Percentiles rank a stretch among this genome's conserved stretches.
Conservation (phyloP, 2,113 vertebrate genomes). For the Dendrocopos noguchii region DNA sequence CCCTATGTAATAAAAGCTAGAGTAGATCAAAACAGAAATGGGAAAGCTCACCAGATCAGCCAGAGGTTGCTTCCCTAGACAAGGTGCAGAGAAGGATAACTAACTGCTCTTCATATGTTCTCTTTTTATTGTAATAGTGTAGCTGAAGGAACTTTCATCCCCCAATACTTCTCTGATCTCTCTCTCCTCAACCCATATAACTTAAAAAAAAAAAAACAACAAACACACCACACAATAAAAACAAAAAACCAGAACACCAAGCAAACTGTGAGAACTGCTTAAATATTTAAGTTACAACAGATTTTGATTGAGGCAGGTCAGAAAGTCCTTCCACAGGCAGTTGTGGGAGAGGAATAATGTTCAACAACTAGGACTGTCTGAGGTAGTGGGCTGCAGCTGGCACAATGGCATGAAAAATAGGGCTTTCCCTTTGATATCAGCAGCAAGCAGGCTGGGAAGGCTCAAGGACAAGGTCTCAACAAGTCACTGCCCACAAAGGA, state of each 20-base stretch:
- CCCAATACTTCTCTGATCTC: background rate
- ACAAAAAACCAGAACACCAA: background rate
- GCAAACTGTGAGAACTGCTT: background rate
- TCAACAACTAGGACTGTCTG: background rate
- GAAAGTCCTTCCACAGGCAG: background rate
- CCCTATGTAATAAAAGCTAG: background rate
- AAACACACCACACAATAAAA: no score
- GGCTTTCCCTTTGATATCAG: background rate
- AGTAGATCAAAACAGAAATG: background rate
- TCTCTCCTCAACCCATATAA: background rate
- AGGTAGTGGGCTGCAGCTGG: background rate
- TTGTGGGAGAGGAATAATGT: background rate
- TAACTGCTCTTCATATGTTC: background rate
- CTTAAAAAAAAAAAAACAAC: background rate
- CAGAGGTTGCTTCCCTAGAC: background rate
- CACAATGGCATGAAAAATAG: background rate
- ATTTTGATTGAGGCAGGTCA: background rate
- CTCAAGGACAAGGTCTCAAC: accelerated
- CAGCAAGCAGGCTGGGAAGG: background rate
- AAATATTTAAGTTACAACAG: background rate
- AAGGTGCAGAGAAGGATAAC: background rate
- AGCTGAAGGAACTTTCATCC: background rate
- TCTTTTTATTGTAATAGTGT: background rate
- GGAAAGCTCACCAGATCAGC: background rate
- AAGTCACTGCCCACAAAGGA: background rate